These are phyloP conservation scores for Pseudomugil tenellus DNA, from an alignment of 2,797 vertebrate species.

Conservation along the genomic window DNA sequence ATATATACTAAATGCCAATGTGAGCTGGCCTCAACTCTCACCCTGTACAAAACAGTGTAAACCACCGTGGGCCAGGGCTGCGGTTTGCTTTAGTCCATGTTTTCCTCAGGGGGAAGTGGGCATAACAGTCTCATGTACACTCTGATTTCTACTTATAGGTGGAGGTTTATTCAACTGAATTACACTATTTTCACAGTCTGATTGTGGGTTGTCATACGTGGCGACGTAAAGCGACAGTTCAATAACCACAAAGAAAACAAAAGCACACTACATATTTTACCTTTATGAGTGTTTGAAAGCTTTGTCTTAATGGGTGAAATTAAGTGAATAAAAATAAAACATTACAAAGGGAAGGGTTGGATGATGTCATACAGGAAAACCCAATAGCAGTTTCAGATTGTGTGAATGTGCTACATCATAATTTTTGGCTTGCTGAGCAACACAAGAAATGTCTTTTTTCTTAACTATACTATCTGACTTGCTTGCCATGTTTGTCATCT, in stretches of 20 bases:
- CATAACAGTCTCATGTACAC: slow-evolving; percentile 65
- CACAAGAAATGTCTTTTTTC: slow-evolving; percentile 31
- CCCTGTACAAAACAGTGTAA: slow-evolving; percentile 78
- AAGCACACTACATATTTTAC: slow-evolving; percentile 27
- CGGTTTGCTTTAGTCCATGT: slow-evolving; percentile 68
- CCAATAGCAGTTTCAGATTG: slow-evolving; percentile 32
- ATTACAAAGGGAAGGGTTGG: slow-evolving; percentile 59
- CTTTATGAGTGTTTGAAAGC: slow-evolving; percentile 26
- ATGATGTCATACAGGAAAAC: slow-evolving; percentile 70
- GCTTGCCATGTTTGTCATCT: background rate
- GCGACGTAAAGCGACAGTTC: slow-evolving; percentile 34
- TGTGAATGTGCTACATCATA: slow-evolving; percentile 55
- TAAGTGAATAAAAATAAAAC: slow-evolving; percentile 14
- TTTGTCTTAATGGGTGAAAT: slow-evolving; percentile 3
- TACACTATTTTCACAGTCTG: slow-evolving; percentile 44
- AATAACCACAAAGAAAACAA: slow-evolving; percentile 45
- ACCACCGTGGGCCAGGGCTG: slow-evolving; percentile 74
- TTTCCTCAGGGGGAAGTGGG: slow-evolving; percentile 71
- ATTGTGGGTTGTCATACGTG: slow-evolving; percentile 47
- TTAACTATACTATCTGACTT: background rate
- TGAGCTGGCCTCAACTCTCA: slow-evolving; percentile 74
- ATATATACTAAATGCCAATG: slow-evolving; percentile 78
- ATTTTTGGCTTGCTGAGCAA: slow-evolving; percentile 35
- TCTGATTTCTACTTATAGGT: slow-evolving; percentile 67
- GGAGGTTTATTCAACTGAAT: slow-evolving; percentile 54